These are phyloP conservation scores for Physella acuta DNA, from an alignment of 1,140 invertebrate genomes.

Conservation along the genomic window DNA sequence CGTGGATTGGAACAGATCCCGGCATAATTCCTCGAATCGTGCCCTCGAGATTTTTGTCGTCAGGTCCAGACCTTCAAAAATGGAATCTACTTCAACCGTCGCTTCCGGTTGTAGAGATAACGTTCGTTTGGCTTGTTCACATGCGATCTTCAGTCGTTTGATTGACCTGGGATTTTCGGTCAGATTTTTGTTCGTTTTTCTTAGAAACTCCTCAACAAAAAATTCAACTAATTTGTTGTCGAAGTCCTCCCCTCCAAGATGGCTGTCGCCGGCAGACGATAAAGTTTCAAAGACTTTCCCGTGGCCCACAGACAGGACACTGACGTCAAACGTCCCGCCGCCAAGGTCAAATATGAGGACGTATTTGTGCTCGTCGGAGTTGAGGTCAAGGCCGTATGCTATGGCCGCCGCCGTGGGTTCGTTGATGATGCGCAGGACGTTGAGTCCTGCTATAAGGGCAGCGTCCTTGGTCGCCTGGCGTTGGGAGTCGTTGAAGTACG, in stretches of 20 bases:
- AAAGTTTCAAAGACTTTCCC: slow-evolving; percentile 81
- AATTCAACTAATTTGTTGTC: slow-evolving; percentile 93
- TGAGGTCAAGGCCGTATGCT: slow-evolving; percentile 62
- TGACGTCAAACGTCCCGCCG: slow-evolving; percentile 41
- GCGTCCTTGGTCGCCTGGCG: slow-evolving; percentile 61
- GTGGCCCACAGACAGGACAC: slow-evolving; percentile 47
- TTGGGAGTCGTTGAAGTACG: slow-evolving; percentile 63
- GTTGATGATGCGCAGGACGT: slow-evolving; percentile 43
- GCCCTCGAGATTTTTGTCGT: slow-evolving; percentile 56
- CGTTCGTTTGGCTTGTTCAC: slow-evolving; percentile 89
- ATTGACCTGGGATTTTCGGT: slow-evolving; percentile 83
- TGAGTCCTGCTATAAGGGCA: slow-evolving; percentile 49
- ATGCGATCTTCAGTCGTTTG: slow-evolving; percentile 84
- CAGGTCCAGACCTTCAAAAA: slow-evolving; percentile 72
- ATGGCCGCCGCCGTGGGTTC: slow-evolving; percentile 64
- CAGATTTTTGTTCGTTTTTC: slow-evolving; percentile 93
- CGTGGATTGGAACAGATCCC: slow-evolving; percentile 82
- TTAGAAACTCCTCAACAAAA: slow-evolving; percentile 92
- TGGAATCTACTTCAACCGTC: slow-evolving; percentile 65
- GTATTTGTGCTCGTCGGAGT: slow-evolving; percentile 43
- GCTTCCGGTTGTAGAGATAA: slow-evolving; percentile 55
- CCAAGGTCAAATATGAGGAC: background rate
- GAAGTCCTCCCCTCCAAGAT: slow-evolving; percentile 78
- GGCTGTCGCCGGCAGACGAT: slow-evolving; percentile 73
- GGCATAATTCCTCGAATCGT: slow-evolving; percentile 69